phyloP scores from a whole-genome alignment of 2,113 vertebrate genomes.

The Calyptommatus sinebrachiatus region DNA sequence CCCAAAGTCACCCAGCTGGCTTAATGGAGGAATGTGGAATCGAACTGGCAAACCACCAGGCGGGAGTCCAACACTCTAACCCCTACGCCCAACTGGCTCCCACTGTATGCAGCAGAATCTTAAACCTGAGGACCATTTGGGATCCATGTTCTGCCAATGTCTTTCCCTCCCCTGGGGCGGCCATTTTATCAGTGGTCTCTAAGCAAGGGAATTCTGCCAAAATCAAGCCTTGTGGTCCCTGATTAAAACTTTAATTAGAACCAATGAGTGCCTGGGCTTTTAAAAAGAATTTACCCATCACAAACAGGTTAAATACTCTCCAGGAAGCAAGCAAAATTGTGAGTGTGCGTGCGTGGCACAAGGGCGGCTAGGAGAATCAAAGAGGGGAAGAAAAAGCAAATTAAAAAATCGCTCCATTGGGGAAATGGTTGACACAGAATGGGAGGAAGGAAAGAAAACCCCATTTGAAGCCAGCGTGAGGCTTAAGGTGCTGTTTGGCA shows the following conservation, averaged over 20 bases:
- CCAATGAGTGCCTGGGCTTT: accelerated
- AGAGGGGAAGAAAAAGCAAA: neutral
- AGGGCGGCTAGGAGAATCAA: neutral
- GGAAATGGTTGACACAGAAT: slow-evolving; percentile 1
- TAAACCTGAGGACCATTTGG: too few species aligned
- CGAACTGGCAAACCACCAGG: too few species aligned
- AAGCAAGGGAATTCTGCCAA: neutral
- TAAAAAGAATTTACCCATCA: neutral
- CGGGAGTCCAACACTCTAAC: too few species aligned
- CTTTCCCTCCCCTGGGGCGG: too few species aligned
- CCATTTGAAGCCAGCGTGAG: neutral
- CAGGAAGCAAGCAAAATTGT: neutral
- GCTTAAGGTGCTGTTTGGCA: neutral
- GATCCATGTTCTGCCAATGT: too few species aligned
- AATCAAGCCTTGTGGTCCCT: neutral
- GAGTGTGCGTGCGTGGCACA: too few species aligned
- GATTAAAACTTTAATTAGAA: neutral
- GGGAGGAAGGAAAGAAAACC: neutral
- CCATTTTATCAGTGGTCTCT: too few species aligned
- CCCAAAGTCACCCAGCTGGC: too few species aligned
- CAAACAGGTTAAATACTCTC: slow-evolving; percentile 7
- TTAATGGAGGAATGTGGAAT: too few species aligned
- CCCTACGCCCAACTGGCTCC: too few species aligned
- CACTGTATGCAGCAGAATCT: too few species aligned
- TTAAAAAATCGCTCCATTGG: neutral